Percentiles rank a stretch among this genome's conserved stretches.
Evolutionary conservation across 2,113 vertebrate species (phyloP).

Genomic region (Gavia stellata): DNA sequence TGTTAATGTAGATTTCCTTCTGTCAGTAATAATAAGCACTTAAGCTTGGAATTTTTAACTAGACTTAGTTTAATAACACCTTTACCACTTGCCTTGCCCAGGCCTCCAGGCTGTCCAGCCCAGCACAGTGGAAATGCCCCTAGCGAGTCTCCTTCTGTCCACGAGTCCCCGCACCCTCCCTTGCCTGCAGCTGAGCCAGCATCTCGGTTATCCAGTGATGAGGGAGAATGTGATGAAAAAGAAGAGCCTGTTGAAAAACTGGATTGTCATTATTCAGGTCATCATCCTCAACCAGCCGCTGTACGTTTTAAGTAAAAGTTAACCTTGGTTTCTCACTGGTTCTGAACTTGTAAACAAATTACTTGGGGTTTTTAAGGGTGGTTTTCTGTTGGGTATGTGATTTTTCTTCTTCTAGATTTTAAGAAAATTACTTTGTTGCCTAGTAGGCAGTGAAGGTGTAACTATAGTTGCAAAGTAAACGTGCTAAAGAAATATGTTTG

Average conservation of each 20-base stretch:
- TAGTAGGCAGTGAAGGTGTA: not conserved
- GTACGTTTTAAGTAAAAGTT: constrained; percentile 73
- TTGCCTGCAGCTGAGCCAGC: constrained; percentile 81
- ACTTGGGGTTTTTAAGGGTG: not conserved
- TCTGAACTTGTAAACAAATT: not conserved
- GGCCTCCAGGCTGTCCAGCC: constrained; percentile 84
- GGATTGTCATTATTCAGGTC: constrained; percentile 99
- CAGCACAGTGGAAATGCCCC: constrained; percentile 81
- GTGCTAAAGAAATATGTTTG: not conserved
- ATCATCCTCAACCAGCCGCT: constrained; percentile 95
- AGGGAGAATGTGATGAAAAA: constrained; percentile 95
- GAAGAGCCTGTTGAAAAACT: constrained; percentile 93
- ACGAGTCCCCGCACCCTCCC: constrained; percentile 84
- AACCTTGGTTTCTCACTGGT: not conserved
- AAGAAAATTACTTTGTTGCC: not conserved
- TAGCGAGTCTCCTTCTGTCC: constrained; percentile 80
- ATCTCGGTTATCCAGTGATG: constrained; percentile 92
- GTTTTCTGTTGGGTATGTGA: not conserved
- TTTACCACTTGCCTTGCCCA: constrained; percentile 53
- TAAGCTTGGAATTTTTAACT: not conserved
- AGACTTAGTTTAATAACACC: not conserved
- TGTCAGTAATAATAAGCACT: not conserved
- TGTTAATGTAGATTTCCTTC: not conserved
- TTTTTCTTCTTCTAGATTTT: not conserved
- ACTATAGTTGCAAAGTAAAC: not conserved